These are phyloP conservation scores for Limnodromus scolopaceus DNA, from an alignment of 2,797 vertebrate species.

Conservation along the genomic window DNA sequence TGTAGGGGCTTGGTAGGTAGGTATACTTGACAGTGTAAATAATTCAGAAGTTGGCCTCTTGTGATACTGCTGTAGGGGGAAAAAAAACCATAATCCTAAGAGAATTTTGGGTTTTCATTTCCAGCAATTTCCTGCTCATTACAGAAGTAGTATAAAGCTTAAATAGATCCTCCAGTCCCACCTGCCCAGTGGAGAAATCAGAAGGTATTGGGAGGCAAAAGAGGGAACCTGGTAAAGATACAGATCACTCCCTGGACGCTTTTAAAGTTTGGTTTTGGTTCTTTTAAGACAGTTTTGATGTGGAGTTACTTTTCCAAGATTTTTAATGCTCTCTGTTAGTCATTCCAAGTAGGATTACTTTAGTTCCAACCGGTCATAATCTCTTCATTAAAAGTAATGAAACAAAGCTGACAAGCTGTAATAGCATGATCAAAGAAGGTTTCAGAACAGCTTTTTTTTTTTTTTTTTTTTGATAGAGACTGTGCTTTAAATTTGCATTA, in stretches of 20 bases:
- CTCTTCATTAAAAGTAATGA: background rate
- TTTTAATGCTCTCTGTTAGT: background rate
- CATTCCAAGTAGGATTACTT: background rate
- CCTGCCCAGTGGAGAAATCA: background rate
- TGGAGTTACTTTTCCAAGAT: background rate
- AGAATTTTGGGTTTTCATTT: background rate
- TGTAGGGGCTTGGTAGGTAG: background rate
- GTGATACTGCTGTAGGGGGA: background rate
- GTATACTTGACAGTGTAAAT: background rate
- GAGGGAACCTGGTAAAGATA: background rate
- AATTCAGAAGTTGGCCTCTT: background rate
- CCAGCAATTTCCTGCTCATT: background rate
- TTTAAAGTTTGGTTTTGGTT: background rate
- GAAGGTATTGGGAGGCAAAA: background rate
- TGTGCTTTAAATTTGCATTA: background rate
- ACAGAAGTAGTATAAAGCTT: background rate
- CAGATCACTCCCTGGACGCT: background rate
- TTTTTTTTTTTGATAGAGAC: background rate
- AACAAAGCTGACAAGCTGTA: background rate
- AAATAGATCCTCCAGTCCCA: background rate
- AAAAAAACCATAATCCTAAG: background rate
- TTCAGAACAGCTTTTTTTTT: background rate
- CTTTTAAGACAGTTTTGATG: background rate
- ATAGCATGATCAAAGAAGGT: background rate
- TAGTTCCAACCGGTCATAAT: background rate